Conservation (phyloP, 2,113 vertebrate species). For the Planiliza haematocheilus region DNA sequence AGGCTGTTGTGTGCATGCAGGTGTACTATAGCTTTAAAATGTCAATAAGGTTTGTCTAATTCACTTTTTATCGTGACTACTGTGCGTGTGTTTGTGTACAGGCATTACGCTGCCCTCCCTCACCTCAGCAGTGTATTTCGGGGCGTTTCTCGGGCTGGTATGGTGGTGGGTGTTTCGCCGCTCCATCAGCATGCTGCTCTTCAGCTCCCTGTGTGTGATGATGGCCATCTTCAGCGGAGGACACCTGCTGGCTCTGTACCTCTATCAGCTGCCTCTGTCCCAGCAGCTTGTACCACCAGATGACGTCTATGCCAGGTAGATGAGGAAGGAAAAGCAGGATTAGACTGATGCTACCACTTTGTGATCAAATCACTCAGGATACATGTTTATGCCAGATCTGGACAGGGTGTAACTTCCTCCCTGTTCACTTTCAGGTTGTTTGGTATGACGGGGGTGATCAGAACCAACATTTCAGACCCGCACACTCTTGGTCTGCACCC, state of each 20-base stretch:
- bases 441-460: constrained; percentile 85
- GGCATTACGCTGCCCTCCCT: constrained; percentile 84
- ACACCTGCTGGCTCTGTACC: constrained; percentile 82
- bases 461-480: constrained; percentile 77
- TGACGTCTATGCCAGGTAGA: constrained; percentile 83
- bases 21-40: not conserved
- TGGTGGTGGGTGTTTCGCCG: constrained; percentile 86
- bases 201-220: constrained; percentile 85
- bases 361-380: too few relatives aligned
- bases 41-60: not conserved
- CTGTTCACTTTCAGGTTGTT: constrained; percentile 77
- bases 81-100: constrained; percentile 53
- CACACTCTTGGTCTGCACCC: constrained; percentile 81
- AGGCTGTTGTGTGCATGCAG: not conserved
- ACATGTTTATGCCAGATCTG: too few relatives aligned
- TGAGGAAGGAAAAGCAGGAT: not conserved
- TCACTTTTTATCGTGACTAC: not conserved
- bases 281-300: constrained; percentile 82
- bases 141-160: constrained; percentile 82
- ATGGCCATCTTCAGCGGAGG: constrained; percentile 84
- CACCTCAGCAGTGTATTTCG: constrained; percentile 85
- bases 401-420: not conserved
- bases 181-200: constrained; percentile 76
- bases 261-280: constrained; percentile 86
- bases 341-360: not conserved